Conservation (phyloP, 2,797 vertebrate species). For the Sorex maritimensis region DNA sequence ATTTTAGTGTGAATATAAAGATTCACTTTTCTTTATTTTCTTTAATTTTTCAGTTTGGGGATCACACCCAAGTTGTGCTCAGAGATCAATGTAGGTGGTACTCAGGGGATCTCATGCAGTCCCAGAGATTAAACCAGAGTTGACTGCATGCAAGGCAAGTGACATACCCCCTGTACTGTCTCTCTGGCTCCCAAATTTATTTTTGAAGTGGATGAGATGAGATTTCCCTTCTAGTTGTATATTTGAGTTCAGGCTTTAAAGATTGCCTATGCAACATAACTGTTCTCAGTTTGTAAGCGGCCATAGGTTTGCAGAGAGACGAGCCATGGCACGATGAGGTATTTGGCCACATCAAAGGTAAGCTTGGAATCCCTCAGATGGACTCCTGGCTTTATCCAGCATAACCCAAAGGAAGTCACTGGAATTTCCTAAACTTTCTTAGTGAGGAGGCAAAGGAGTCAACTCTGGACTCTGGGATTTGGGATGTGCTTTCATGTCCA, state of each 20-base stretch:
- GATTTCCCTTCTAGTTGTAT: background rate
- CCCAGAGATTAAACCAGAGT: too few species aligned
- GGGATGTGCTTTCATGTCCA: background rate
- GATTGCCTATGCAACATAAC: background rate
- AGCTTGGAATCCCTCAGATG: background rate
- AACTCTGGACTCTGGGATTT: background rate
- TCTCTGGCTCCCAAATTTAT: background rate
- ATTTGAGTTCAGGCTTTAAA: background rate
- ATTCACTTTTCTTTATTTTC: too few species aligned
- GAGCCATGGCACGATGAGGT: background rate
- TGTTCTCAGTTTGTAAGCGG: background rate
- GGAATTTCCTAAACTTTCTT: constrained; percentile 19
- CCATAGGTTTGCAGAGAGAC: background rate
- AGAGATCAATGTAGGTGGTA: too few species aligned
- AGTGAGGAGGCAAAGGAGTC: constrained; percentile 32
- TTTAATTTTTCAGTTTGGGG: too few species aligned
- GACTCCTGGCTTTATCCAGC: constrained; percentile 19
- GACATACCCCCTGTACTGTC: too few species aligned
- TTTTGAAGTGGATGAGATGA: constrained; percentile 43
- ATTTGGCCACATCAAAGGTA: background rate
- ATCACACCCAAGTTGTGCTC: too few species aligned
- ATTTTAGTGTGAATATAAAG: background rate
- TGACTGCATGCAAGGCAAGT: too few species aligned
- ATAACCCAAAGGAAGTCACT: background rate
- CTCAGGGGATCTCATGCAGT: too few species aligned